These are phyloP conservation scores for Epirrhoe tristata DNA, from an alignment of 2,888 invertebrate species.

Conservation along the genomic window DNA sequence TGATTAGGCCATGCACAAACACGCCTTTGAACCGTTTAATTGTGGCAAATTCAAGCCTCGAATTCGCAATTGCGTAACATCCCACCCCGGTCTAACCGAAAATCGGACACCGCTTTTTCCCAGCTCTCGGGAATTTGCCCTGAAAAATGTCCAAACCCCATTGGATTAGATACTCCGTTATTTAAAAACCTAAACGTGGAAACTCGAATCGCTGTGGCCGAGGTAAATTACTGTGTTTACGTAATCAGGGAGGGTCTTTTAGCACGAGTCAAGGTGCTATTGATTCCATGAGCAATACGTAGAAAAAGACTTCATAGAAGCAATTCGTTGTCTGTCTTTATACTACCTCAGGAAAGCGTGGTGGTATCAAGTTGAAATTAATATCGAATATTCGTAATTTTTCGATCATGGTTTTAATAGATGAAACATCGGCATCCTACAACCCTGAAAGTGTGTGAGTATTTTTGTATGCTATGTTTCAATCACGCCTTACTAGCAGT, in stretches of 20 bases:
- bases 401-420: too few species aligned
- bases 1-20: not conserved
- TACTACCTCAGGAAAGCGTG: too few species aligned
- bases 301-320: not conserved
- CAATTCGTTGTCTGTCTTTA: too few species aligned
- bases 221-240: constrained; percentile 15
- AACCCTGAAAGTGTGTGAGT: too few species aligned
- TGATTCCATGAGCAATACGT: not conserved
- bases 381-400: too few species aligned
- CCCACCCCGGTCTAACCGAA: constrained; percentile 1
- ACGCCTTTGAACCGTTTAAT: not conserved
- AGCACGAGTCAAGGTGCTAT: not conserved
- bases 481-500: too few species aligned
- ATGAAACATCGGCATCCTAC: too few species aligned
- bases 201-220: constrained; percentile 1
- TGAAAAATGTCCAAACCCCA: constrained; percentile 33
- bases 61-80: not conserved
- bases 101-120: constrained; percentile 16
- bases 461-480: too few species aligned
- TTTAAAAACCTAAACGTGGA: constrained; percentile 24
- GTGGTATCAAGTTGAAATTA: too few species aligned
- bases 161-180: constrained; percentile 49
- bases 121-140: constrained; percentile 16
- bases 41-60: not conserved
- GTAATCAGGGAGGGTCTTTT: not conserved